Percentiles rank a stretch among this genome's conserved stretches.
These are phyloP conservation scores for Pedicia rivosa DNA, from an alignment of 2,888 invertebrate genomes.

Conservation along the genomic window DNA sequence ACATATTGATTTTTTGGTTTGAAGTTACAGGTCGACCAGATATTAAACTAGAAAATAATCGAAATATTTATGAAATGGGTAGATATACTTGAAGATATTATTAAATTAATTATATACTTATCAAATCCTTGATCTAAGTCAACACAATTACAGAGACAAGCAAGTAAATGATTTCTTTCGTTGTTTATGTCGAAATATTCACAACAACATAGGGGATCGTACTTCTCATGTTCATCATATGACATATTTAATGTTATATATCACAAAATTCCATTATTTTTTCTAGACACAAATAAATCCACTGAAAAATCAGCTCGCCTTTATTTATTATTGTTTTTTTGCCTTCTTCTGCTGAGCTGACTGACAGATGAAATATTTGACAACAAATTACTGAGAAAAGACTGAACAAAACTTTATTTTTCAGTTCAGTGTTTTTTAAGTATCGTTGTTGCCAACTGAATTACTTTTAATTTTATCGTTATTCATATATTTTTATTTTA, in stretches of 20 bases:
- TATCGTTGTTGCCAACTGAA: no score
- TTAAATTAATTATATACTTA: slow-evolving; percentile 24
- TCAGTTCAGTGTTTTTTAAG: no score
- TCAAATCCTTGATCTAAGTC: slow-evolving; percentile 39
- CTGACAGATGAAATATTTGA: no score
- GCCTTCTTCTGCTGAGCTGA: no score
- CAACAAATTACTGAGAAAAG: no score
- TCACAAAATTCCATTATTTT: no score
- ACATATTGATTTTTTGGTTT: slow-evolving; percentile 23
- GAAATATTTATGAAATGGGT: not conserved
- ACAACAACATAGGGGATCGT: slow-evolving; percentile 36
- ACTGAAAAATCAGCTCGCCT: no score
- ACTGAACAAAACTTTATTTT: no score
- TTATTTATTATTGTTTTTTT: no score
- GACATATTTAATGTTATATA: not conserved
- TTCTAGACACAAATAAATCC: no score
- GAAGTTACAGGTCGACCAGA: slow-evolving; percentile 17
- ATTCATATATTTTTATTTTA: no score
- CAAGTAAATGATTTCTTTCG: slow-evolving; percentile 36
- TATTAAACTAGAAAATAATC: slow-evolving; percentile 14
- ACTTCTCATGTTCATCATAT: slow-evolving; percentile 8
- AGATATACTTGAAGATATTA: not conserved
- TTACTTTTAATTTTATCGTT: no score
- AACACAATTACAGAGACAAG: slow-evolving; percentile 40
- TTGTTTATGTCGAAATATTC: slow-evolving; percentile 37